Evolutionary conservation across 2,797 vertebrate genomes (phyloP), one percentile per base, ranked within the genome.

Genomic region (Scomberomorus guttatus): DNA sequence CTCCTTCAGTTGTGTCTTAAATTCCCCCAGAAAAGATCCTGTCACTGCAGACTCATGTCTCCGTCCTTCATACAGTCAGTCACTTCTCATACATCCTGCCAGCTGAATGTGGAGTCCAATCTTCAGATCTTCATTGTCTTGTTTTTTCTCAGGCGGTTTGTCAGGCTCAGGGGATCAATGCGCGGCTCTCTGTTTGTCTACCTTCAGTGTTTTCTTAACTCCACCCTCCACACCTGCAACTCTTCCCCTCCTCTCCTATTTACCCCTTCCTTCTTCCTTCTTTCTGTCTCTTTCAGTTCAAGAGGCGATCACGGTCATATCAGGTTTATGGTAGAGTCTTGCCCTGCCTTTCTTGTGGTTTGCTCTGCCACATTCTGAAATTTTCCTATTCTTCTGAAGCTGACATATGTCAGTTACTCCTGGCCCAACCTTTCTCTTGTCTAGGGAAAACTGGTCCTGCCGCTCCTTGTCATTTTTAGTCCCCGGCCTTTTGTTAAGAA

Each of bases 401-500:
- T 11, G 8, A 52, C 68, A 58, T 44, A 29, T 77, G 66, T 74
- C 64, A 64, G 24, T 52, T 18, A 14, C 24, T n/a, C 9, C 9
- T 46, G 32, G 77, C 75, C 71, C 60, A 69, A 37, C 81, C 81
- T 86, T 20, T 51, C 58, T 61, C 15, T 29, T 92, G 87, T 92
- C 25, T 29, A 4, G 50, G 44, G 14, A 91, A 91, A 95, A 95
- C 94, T 73, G 87, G 94, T 95, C 83, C 58, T 67, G 63, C 92
- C 24, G 64, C 90, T 88, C 66, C 50, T 51, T 84, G 64, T 73
- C 51, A 78, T 89, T 88, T 85, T 77, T 69, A 85, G 73, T 63
- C 37, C 77, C 55, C 54, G 57, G 71, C 17, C 85, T 84, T 91
- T 90, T 92, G 89, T 93, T 66, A n/a, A 9, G n/a, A 6, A 4